Conservation (phyloP, 2,888 invertebrate species). For the Latrodectus elegans region DNA sequence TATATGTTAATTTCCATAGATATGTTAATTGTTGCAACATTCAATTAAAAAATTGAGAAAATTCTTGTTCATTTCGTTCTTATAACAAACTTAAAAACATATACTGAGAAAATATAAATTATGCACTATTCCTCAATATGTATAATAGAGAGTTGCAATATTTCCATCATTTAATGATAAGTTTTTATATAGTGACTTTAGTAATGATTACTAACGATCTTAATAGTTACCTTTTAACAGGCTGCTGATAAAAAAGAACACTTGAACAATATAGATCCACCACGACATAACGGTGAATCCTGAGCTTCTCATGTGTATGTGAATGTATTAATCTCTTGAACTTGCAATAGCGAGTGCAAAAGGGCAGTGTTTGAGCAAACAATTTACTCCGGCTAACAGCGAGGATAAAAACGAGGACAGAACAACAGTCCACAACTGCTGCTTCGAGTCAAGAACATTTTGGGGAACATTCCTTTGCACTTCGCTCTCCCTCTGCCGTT, state of each 20-base stretch:
- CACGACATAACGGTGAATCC: constrained; percentile 55
- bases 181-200: no score
- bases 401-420: constrained; percentile 29
- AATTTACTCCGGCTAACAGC: constrained; percentile 38
- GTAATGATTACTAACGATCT: not conserved
- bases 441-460: constrained; percentile 42
- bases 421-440: constrained; percentile 30
- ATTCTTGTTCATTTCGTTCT: no score
- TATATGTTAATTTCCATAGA: no score
- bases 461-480: constrained; percentile 24
- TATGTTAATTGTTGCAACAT: no score
- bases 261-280: constrained; percentile 61
- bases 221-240: constrained; percentile 58
- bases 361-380: constrained; percentile 65
- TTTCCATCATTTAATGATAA: no score
- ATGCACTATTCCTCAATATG: no score
- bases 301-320: constrained; percentile 46
- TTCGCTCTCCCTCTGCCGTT: constrained; percentile 2
- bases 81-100: no score
- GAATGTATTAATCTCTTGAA: constrained; percentile 18
- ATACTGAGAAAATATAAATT: no score
- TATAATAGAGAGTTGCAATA: no score
- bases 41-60: no score
- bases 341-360: constrained; percentile 6
- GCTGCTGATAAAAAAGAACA: constrained; percentile 68